phyloP scores from a whole-genome alignment of 1,140 invertebrate genomes.

The Anadara kagoshimensis region DNA sequence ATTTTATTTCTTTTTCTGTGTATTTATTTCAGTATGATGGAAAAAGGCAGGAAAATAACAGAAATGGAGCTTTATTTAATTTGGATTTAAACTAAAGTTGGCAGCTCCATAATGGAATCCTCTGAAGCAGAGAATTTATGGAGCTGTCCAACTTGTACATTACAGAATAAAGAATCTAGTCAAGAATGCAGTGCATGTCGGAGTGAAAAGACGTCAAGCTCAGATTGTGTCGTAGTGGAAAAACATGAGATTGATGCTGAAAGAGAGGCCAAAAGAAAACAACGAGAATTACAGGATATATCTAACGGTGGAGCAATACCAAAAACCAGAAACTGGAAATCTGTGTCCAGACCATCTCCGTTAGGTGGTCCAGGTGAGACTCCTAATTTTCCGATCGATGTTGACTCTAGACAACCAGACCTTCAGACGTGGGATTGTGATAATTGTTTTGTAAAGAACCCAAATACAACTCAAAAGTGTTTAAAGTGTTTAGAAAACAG shows the following conservation, averaged over 20 bases:
- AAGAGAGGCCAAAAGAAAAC: slow-evolving; percentile 2
- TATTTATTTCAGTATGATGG: too few species aligned
- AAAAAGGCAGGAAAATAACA: too few species aligned
- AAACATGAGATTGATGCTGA: neutral
- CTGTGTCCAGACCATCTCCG: neutral
- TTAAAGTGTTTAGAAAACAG: slow-evolving; percentile 6
- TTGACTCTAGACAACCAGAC: neutral
- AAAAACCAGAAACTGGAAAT: slow-evolving; percentile 16
- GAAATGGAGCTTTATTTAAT: too few species aligned
- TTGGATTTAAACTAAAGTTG: too few species aligned
- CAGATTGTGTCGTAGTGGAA: neutral
- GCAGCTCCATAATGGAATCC: too few species aligned
- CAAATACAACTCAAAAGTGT: slow-evolving; percentile 28
- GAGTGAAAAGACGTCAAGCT: neutral
- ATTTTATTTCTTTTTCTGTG: too few species aligned
- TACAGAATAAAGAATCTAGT: neutral
- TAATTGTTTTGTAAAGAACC: slow-evolving; percentile 52
- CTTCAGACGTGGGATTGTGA: slow-evolving; percentile 48
- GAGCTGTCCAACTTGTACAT: neutral
- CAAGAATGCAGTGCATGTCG: neutral
- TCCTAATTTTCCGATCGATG: neutral
- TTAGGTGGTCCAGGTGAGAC: slow-evolving; percentile 9
- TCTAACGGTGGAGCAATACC: slow-evolving; percentile 15
- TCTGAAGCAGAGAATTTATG: neutral
- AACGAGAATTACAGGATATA: too few species aligned